phyloP scores from a whole-genome alignment of 1,140 invertebrate genomes.

The Lasioglossum albipes region DNA sequence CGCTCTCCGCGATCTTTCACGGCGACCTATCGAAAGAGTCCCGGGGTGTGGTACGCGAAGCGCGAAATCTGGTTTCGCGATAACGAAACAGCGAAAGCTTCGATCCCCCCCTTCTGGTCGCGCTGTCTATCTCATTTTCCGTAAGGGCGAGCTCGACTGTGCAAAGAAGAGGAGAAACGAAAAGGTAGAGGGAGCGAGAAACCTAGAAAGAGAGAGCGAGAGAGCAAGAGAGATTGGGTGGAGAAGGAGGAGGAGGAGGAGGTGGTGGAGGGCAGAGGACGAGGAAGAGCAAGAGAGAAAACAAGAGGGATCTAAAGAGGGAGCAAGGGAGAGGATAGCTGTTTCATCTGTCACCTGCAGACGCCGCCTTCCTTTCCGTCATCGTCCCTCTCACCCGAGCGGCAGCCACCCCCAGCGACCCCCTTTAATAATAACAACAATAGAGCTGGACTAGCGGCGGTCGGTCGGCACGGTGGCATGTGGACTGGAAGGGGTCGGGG shows the following conservation, averaged over 20 bases:
- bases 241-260: constrained; percentile 28
- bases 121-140: constrained; percentile 18
- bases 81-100: constrained; percentile 54
- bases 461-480: constrained; percentile 71
- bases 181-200: constrained; percentile 2
- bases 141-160: constrained; percentile 14
- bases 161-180: constrained; percentile 7
- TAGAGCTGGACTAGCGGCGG: constrained; percentile 74
- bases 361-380: constrained; percentile 80
- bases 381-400: constrained; percentile 73
- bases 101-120: not conserved
- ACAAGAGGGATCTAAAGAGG: constrained; percentile 57
- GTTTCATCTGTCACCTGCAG: constrained; percentile 80
- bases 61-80: constrained; percentile 55
- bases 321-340: constrained; percentile 69
- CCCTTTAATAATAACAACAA: constrained; percentile 80
- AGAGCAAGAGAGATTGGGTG: constrained; percentile 8
- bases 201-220: not conserved
- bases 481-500: constrained; percentile 52
- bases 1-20: constrained; percentile 26
- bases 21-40: constrained; percentile 34
- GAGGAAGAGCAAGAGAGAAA: constrained; percentile 49
- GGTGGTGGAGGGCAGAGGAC: constrained; percentile 16
- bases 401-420: constrained; percentile 59
- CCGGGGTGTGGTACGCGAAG: constrained; percentile 51